A percentile compares a stretch with the other conserved stretches of the same genome.
Conservation (phyloP, 2,797 vertebrate genomes). For the Paramormyrops hopkinsi region DNA sequence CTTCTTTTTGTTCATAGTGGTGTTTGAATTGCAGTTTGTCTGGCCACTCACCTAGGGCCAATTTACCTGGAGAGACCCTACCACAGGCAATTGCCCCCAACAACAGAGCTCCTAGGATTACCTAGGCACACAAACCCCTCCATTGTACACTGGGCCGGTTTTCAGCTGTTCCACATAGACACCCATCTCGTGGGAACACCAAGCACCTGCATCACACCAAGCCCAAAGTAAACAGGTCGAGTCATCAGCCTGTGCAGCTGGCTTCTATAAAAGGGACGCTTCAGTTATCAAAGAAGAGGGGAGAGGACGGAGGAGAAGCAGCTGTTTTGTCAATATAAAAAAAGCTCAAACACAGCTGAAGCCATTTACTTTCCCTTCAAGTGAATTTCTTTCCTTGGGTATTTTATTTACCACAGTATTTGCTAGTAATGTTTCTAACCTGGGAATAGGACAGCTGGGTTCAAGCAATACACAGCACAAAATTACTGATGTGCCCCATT, state of each 20-base stretch:
- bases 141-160: neutral
- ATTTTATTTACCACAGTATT: neutral
- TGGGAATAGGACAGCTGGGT: neutral
- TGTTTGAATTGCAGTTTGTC: neutral
- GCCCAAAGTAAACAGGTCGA: neutral
- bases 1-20: neutral
- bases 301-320: neutral
- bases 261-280: neutral
- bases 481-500: neutral
- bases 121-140: neutral
- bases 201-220: neutral
- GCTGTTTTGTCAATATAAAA: neutral
- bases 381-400: neutral
- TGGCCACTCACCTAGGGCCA: neutral
- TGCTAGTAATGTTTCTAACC: neutral
- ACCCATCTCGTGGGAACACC: neutral
- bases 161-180: constrained; percentile 2
- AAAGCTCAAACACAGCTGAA: neutral
- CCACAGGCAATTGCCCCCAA: neutral
- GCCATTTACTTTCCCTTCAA: neutral
- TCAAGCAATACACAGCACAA: neutral
- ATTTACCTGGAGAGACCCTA: neutral
- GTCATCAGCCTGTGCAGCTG: neutral
- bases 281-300: neutral
- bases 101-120: neutral